A percentile compares a stretch with the other conserved stretches of the same genome.
Conservation (phyloP, 2,797 vertebrate genomes). For the Borostomias antarcticus region DNA sequence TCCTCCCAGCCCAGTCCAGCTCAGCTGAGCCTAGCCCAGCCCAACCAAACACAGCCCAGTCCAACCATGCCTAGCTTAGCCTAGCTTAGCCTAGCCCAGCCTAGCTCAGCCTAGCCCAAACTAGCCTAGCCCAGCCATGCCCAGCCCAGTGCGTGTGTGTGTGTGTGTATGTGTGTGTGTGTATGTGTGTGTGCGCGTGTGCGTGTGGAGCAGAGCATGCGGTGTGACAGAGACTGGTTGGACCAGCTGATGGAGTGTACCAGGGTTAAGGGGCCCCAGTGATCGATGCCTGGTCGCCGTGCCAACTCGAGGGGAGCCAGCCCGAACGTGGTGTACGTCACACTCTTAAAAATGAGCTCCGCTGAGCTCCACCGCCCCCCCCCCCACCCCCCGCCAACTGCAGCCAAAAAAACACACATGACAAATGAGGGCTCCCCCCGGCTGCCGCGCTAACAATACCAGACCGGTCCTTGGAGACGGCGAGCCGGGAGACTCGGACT, state of each 20-base stretch:
- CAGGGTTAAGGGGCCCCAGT: constrained; percentile 33
- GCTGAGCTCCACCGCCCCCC: neutral
- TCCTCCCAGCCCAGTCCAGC: too few species aligned
- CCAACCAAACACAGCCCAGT: too few species aligned
- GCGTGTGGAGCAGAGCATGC: neutral
- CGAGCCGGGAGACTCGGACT: constrained; percentile 28
- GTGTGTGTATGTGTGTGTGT: constrained; percentile 9
- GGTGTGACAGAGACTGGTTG: constrained; percentile 5
- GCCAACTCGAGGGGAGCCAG: constrained; percentile 41
- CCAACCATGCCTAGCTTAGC: too few species aligned
- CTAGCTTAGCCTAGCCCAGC: too few species aligned
- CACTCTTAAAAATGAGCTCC: constrained; percentile 22
- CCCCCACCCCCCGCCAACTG: constrained; percentile 41
- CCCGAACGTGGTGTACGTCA: constrained; percentile 36
- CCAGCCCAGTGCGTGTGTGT: too few species aligned
- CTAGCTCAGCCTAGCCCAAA: too few species aligned
- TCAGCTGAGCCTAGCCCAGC: too few species aligned
- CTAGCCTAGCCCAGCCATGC: too few species aligned
- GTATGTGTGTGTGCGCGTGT: neutral
- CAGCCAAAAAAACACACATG: constrained; percentile 43
- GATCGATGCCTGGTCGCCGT: constrained; percentile 45
- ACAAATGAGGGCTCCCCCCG: constrained; percentile 52
- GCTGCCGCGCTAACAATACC: constrained; percentile 37
- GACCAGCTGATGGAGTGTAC: constrained; percentile 38
- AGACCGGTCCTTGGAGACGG: constrained; percentile 42